Conservation (phyloP, 2,113 vertebrate genomes). For the Cynopterus brachyotis region DNA sequence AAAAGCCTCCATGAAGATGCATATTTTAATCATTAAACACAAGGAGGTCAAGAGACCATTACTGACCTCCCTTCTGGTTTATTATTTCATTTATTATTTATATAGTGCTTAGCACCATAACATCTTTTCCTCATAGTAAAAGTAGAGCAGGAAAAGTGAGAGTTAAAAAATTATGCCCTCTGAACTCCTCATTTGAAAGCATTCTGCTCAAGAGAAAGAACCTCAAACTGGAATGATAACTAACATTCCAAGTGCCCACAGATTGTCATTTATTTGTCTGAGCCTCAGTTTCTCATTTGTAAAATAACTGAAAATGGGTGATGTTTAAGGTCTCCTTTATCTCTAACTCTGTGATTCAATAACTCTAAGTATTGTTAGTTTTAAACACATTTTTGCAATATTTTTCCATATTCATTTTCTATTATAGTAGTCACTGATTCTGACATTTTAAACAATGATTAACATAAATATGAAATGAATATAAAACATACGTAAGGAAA, state of each 20-base stretch:
- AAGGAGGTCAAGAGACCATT: background rate
- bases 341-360: background rate
- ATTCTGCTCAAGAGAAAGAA: background rate
- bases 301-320: background rate
- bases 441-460: background rate
- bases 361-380: background rate
- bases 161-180: background rate
- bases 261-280: background rate
- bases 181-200: background rate
- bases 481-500: background rate
- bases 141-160: background rate
- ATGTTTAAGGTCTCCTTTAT: background rate
- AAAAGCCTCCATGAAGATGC: background rate
- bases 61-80: background rate
- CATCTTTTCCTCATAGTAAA: background rate
- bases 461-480: background rate
- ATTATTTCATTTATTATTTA: conserved; percentile 39
- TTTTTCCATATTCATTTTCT: background rate
- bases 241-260: background rate
- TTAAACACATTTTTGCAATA: background rate
- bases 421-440: background rate
- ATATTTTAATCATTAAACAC: background rate
- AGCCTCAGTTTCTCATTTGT: background rate
- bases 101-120: background rate
- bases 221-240: background rate